Evolutionary conservation across 2,888 invertebrate species (phyloP).

Genomic region (Gastrophysa polygoni): DNA sequence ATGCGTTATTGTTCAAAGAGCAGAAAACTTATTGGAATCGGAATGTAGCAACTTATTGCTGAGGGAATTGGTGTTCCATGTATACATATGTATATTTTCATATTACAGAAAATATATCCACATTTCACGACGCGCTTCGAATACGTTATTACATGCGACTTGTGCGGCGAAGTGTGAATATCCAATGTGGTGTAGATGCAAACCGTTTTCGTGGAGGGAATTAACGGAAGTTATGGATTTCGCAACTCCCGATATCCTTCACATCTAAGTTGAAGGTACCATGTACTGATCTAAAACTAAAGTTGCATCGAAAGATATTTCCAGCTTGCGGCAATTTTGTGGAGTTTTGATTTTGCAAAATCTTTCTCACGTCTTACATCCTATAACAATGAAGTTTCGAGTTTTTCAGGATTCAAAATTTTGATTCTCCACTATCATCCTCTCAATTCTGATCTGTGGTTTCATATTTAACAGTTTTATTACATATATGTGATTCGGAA

Average conservation of each 20-base stretch:
- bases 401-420: too few species aligned
- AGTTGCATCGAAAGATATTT: too few species aligned
- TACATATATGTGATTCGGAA: too few species aligned
- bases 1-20: not conserved
- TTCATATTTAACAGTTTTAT: too few species aligned
- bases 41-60: conserved; percentile 7
- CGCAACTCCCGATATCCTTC: not conserved
- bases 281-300: too few species aligned
- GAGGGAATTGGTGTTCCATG: not conserved
- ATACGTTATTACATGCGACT: conserved; percentile 2
- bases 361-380: too few species aligned
- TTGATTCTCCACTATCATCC: too few species aligned
- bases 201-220: not conserved
- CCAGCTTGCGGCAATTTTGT: too few species aligned
- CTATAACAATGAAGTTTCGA: too few species aligned
- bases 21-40: conserved; percentile 3
- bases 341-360: too few species aligned
- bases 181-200: not conserved
- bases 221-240: not conserved
- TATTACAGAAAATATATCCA: not conserved
- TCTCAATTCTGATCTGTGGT: too few species aligned
- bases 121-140: not conserved
- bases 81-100: not conserved
- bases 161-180: not conserved
- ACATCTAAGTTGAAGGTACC: too few species aligned